phyloP scores from a whole-genome alignment of 2,888 invertebrate genomes.

The Apamea monoglypha region DNA sequence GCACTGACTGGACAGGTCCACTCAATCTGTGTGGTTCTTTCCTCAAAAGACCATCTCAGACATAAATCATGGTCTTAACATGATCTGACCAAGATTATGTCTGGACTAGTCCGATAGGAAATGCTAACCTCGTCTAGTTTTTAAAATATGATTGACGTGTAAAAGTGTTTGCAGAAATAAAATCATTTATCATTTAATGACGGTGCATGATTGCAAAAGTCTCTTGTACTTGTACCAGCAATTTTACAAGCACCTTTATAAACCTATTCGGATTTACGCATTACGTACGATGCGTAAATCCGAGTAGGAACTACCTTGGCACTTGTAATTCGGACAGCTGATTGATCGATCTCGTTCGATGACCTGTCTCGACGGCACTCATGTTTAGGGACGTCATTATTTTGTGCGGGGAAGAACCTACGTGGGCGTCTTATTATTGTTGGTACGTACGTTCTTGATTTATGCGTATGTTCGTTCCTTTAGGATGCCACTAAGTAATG shows the following conservation, averaged over 20 bases:
- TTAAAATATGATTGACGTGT: too few relatives aligned
- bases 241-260: background rate
- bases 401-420: slow-evolving; percentile 3
- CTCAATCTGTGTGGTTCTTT: too few relatives aligned
- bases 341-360: slow-evolving; percentile 42
- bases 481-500: background rate
- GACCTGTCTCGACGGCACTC: slow-evolving; percentile 22
- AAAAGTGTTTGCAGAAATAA: too few relatives aligned
- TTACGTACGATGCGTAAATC: background rate
- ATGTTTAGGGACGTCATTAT: slow-evolving; percentile 31
- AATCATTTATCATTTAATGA: too few relatives aligned
- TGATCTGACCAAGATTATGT: too few relatives aligned
- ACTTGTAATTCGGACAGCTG: slow-evolving; percentile 32
- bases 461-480: background rate
- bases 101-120: too few relatives aligned
- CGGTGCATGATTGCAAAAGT: background rate
- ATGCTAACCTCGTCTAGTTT: too few relatives aligned
- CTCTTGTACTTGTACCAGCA: background rate
- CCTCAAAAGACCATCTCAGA: too few relatives aligned
- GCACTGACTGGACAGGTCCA: too few relatives aligned
- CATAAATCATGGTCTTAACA: too few relatives aligned
- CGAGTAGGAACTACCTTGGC: slow-evolving; percentile 1
- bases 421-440: background rate
- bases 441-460: background rate
- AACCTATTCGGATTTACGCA: background rate